These are phyloP conservation scores for Reticulitermes speratus DNA, from an alignment of 1,140 invertebrate species.

Conservation along the genomic window DNA sequence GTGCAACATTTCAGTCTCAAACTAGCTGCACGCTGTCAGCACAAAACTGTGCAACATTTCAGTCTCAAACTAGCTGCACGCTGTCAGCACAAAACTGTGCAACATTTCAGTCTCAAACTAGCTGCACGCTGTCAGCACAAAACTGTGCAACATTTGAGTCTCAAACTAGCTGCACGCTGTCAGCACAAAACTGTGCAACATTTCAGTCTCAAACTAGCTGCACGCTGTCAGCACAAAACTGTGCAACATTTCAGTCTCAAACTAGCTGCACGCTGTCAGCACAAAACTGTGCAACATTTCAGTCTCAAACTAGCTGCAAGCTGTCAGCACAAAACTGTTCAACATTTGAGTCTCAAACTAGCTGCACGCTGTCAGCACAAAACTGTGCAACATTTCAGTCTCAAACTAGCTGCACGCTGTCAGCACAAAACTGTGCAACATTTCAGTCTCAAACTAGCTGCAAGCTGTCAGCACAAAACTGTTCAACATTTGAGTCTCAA, in stretches of 20 bases:
- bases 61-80: background rate
- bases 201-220: too few species aligned
- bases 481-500: background rate
- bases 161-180: background rate
- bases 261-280: background rate
- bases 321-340: background rate
- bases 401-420: background rate
- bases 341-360: too few species aligned
- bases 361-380: background rate
- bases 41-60: background rate
- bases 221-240: background rate
- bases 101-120: too few species aligned
- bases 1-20: background rate
- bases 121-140: background rate
- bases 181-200: background rate
- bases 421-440: background rate
- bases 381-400: background rate
- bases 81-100: background rate
- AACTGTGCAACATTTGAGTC: background rate
- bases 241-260: background rate
- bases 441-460: too few species aligned
- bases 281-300: background rate
- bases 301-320: background rate
- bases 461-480: background rate
- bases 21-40: background rate